These are phyloP conservation scores for Trichogramma dendrolimi DNA, from an alignment of 2,888 invertebrate genomes.

Conservation along the genomic window DNA sequence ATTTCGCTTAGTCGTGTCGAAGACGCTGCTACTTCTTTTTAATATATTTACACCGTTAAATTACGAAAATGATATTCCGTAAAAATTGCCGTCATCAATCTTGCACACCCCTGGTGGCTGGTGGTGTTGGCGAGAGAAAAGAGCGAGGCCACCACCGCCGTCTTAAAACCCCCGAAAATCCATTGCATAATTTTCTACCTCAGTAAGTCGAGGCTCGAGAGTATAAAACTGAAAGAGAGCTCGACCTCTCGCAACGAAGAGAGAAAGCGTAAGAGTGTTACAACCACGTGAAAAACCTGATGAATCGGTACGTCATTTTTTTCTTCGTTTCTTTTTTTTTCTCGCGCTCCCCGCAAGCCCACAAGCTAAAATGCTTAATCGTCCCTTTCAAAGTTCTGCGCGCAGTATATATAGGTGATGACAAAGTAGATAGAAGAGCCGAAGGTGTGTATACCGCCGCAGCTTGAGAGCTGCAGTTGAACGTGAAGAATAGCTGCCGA, in stretches of 20 bases:
- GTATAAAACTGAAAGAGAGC: no score
- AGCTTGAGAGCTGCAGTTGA: constrained; percentile 21
- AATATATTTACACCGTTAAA: constrained; percentile 3
- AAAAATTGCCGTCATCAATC: constrained; percentile 18
- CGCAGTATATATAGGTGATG: constrained; percentile 39
- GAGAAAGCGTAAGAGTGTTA: no score
- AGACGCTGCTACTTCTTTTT: neutral
- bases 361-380: constrained; percentile 33
- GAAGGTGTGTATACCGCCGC: constrained; percentile 23
- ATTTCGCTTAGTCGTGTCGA: no score
- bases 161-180: neutral
- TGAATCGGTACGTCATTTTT: neutral
- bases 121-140: no score
- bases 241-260: no score
- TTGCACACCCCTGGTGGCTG: neutral
- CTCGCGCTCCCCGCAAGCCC: neutral
- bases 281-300: constrained; percentile 2
- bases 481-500: constrained; percentile 32
- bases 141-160: no score
- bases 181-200: constrained; percentile 7
- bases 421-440: constrained; percentile 42
- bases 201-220: neutral
- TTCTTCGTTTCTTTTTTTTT: no score
- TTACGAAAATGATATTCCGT: constrained; percentile 4
- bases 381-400: constrained; percentile 12